These are phyloP conservation scores for Pantala flavescens DNA, from an alignment of 1,140 invertebrate genomes.

Conservation along the genomic window DNA sequence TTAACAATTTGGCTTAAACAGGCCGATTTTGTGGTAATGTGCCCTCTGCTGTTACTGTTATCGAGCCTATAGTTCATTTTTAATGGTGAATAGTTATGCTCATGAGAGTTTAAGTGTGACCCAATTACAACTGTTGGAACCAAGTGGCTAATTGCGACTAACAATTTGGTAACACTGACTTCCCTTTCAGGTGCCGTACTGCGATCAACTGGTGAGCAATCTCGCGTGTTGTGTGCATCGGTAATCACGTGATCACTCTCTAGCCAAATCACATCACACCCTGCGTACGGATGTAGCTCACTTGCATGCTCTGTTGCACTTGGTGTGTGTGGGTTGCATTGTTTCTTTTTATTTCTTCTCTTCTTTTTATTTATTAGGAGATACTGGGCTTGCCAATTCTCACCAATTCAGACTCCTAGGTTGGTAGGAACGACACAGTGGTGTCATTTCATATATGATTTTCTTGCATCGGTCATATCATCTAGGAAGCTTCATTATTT, in stretches of 20 bases:
- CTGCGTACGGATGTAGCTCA: constrained; percentile 38
- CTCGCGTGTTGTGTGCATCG: constrained; percentile 83
- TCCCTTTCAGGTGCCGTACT: constrained; percentile 69
- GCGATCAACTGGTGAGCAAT: constrained; percentile 83
- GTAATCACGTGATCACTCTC: constrained; percentile 46
- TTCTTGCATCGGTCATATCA: no score
- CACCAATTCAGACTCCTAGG: not conserved
- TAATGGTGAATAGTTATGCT: constrained; percentile 10
- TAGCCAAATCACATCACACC: constrained; percentile 33
- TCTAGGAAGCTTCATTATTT: no score
- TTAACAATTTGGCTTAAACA: constrained; percentile 7
- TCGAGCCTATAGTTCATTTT: not conserved
- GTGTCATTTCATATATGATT: no score
- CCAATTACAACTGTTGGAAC: not conserved
- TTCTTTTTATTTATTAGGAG: constrained; percentile 14
- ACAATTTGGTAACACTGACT: constrained; percentile 42
- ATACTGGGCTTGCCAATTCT: not conserved
- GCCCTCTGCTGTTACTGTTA: constrained; percentile 4
- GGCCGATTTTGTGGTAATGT: not conserved
- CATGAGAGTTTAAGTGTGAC: constrained; percentile 10
- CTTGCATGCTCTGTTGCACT: constrained; percentile 23
- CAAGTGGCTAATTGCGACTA: constrained; percentile 19
- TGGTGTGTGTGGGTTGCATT: constrained; percentile 15
- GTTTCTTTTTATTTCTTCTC: constrained; percentile 10
- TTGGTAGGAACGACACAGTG: not conserved